phyloP scores from a whole-genome alignment of 1,140 invertebrate genomes.

The Drosophila lini region DNA sequence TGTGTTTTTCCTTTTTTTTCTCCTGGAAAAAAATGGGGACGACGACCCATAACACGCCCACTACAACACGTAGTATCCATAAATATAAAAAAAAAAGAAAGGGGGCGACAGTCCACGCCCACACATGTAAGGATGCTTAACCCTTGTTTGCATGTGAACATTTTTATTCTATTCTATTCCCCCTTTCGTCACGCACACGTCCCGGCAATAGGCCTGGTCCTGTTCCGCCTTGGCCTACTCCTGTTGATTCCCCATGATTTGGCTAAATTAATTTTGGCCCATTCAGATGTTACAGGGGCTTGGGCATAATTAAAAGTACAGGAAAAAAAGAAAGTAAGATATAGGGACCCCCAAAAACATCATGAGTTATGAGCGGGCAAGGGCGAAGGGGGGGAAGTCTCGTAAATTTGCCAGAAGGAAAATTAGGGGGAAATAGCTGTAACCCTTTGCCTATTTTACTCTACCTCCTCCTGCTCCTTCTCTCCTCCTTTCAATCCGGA shows the following conservation, averaged over 20 bases:
- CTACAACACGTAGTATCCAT: conserved; percentile 77
- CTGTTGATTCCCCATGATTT: conserved; percentile 48
- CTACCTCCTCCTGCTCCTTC: no score
- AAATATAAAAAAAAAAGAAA: conserved; percentile 73
- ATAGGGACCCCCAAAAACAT: conserved; percentile 27
- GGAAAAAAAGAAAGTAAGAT: conserved; percentile 20
- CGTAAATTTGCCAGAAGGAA: conserved; percentile 23
- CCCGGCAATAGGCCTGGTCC: conserved; percentile 7
- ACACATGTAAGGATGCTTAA: conserved; percentile 47
- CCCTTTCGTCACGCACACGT: conserved; percentile 51
- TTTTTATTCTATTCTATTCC: conserved; percentile 41
- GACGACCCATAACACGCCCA: conserved; percentile 64
- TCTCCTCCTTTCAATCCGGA: neutral
- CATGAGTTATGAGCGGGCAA: conserved; percentile 39
- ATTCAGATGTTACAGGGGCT: conserved; percentile 18
- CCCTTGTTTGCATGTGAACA: conserved; percentile 46
- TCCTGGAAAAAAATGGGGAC: neutral
- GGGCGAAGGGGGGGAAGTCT: neutral
- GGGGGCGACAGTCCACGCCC: conserved; percentile 14
- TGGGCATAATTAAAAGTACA: conserved; percentile 49
- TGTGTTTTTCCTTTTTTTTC: neutral
- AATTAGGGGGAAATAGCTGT: conserved; percentile 14
- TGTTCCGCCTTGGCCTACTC: conserved; percentile 25
- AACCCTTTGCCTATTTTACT: conserved; percentile 5
- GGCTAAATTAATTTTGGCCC: conserved; percentile 47